Evolutionary conservation across 92 coral and sea anemone species (phyloP).

Genomic region (Pocillopora meandrina): DNA sequence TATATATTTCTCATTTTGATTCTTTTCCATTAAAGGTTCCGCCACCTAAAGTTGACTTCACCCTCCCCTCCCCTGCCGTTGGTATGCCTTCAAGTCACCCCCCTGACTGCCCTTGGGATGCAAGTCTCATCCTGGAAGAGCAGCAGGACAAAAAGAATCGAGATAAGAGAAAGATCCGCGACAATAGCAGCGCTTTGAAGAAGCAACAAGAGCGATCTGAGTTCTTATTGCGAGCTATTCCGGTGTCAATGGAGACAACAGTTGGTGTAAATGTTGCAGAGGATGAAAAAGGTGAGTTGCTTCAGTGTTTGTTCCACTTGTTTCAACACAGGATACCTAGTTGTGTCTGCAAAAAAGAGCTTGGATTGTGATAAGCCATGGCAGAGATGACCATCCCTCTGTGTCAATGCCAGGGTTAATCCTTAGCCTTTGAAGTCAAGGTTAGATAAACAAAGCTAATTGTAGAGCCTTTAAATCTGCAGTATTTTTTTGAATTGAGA

Average conservation of each 20-base stretch:
- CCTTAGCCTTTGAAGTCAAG: no score
- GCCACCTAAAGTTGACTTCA: slow-evolving; percentile 95
- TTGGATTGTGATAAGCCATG: no score
- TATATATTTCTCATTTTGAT: not conserved
- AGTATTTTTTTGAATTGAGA: no score
- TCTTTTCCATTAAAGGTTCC: slow-evolving; percentile 65
- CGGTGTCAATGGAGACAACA: slow-evolving; percentile 93
- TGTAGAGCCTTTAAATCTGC: no score
- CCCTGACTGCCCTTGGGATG: slow-evolving; percentile 99
- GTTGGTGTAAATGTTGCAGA: slow-evolving; percentile 64
- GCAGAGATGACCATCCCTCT: no score
- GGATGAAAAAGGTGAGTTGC: slow-evolving; percentile 74
- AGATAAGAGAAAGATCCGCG: slow-evolving; percentile 78
- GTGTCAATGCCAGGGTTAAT: no score
- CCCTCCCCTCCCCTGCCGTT: slow-evolving; percentile 98
- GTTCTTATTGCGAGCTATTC: slow-evolving; percentile 79
- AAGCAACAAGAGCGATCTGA: slow-evolving; percentile 65
- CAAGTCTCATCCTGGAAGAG: slow-evolving; percentile 80
- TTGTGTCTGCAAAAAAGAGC: no score
- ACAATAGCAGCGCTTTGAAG: slow-evolving; percentile 64
- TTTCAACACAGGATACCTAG: not conserved
- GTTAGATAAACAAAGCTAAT: no score
- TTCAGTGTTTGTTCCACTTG: not conserved
- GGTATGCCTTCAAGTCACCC: slow-evolving; percentile 84
- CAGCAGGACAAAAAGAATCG: slow-evolving; percentile 72